Percentiles rank a stretch among this genome's conserved stretches.
These are phyloP conservation scores for Cyanoliseus patagonus DNA, from an alignment of 2,113 vertebrate genomes.

Conservation along the genomic window DNA sequence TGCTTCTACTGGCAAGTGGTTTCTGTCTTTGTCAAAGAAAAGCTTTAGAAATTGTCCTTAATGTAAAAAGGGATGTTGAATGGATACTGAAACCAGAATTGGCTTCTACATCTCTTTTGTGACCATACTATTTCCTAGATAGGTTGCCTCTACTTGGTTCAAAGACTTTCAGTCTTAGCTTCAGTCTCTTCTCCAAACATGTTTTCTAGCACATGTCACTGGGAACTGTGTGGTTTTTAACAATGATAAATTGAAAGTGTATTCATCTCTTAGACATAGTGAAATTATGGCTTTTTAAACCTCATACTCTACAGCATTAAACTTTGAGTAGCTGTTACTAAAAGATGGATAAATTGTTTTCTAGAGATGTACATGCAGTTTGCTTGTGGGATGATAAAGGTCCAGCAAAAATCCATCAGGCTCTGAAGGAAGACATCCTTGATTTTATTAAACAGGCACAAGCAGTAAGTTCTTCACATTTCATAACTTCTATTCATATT, in stretches of 20 bases:
- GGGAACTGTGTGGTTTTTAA: neutral
- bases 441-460: conserved; percentile 99
- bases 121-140: neutral
- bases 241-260: neutral
- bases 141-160: neutral
- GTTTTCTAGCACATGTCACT: neutral
- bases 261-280: neutral
- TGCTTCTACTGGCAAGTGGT: neutral
- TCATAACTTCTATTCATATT: neutral
- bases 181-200: neutral
- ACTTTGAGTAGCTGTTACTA: conserved; percentile 1
- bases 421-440: conserved; percentile 98
- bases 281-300: neutral
- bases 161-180: neutral
- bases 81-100: neutral
- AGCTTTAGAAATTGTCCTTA: neutral
- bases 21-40: neutral
- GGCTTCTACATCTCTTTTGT: neutral
- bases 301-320: neutral
- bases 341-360: conserved; percentile 39
- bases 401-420: conserved; percentile 98
- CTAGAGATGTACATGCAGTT: conserved; percentile 96
- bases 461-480: conserved; percentile 82
- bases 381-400: conserved; percentile 99
- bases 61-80: neutral